Evolutionary conservation across 2,113 vertebrate species (phyloP), one percentile per base, ranked within the genome.

Genomic region (Ellobius talpinus): DNA sequence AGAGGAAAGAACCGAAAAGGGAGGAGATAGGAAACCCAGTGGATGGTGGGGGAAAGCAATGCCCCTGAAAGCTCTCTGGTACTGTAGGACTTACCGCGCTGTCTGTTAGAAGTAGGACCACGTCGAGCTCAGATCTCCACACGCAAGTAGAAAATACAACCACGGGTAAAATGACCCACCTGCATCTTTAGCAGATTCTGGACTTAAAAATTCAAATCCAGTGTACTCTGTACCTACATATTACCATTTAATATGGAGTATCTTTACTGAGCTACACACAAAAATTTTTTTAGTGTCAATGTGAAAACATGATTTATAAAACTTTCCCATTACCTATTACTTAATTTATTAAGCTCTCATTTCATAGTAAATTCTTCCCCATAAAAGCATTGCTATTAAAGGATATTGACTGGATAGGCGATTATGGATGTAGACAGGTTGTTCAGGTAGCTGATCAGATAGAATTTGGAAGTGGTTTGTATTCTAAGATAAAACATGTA

Each of bases 361-460:
- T 86, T 91, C n/a, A 86, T 11, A 19, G 16, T 45, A 82, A 91
- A 68, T 77, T 68, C 45, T 58, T 90, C 76, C 70, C 45, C 63
- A 58, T 61, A 70, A 31, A 77, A 61, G 10, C 70, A 94, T 29
- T 89, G 36, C 55, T 68, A 70, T 90, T 85, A 70, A 91, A 24
- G 7, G 12, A n/a, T 85, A 77, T 29, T 68, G 29, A 85, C 58
- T 91, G 47, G 14, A 91, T 39, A 58, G 42, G 33, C 11, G 33
- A 55, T 81, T 81, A 81, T 55, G 17, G 47, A 76, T 45, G n/a
- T 84, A 9, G n/a, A 85, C 13, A 65, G 42, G 58, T 90, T 68
- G 58, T 77, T 63, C 79, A 36, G 47, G 47, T 85, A 85, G 85
- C 47, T 86, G 79, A 90, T 45, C 26, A 94, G 82, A 90, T 33